Conservation (phyloP, 2,113 vertebrate species). For the Catagonus wagneri region DNA sequence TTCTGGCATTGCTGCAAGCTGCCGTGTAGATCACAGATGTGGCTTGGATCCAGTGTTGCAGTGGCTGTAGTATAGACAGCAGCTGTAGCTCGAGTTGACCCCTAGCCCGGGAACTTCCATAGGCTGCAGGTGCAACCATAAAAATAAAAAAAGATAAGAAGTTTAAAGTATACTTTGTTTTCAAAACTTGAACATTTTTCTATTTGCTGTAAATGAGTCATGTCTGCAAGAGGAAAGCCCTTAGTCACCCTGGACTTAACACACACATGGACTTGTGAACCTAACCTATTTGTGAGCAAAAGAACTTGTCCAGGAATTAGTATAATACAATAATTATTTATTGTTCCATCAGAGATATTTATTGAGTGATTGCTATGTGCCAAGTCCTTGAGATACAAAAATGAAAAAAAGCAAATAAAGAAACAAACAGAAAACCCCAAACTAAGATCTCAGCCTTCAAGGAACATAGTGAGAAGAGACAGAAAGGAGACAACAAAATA, state of each 20-base stretch:
- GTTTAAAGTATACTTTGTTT: background rate
- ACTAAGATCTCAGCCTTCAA: background rate
- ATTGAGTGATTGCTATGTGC: background rate
- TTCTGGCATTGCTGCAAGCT: background rate
- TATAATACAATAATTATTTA: background rate
- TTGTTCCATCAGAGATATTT: background rate
- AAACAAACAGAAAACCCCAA: background rate
- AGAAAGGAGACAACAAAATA: background rate
- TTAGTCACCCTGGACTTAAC: background rate
- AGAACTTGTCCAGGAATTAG: background rate
- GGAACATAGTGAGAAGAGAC: background rate
- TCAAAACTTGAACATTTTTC: background rate
- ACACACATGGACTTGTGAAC: fast-evolving
- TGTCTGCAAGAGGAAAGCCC: background rate
- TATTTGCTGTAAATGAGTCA: background rate
- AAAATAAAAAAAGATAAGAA: too few species aligned
- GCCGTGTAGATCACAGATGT: too few species aligned
- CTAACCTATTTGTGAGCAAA: background rate
- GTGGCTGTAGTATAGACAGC: too few species aligned
- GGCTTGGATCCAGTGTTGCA: too few species aligned
- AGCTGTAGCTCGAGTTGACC: too few species aligned
- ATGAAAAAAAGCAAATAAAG: background rate
- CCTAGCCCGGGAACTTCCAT: too few species aligned
- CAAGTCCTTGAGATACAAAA: background rate
- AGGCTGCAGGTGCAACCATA: too few species aligned